Conservation (phyloP, 1,140 invertebrate genomes). For the Cataglyphis hispanica region DNA sequence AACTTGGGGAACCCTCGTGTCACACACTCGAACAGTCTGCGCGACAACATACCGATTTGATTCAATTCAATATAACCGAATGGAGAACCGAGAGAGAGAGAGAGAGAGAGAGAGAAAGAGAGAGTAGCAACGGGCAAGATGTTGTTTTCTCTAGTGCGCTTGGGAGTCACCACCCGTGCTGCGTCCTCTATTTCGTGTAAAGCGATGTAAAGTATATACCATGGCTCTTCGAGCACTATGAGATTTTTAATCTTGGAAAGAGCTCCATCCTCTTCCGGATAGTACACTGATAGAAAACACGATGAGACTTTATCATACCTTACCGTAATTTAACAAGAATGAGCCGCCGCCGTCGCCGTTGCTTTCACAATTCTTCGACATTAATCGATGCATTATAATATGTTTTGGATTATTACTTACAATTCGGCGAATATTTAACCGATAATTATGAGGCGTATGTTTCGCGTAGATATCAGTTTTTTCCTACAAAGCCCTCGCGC, state of each 20-base stretch:
- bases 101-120: too few species aligned
- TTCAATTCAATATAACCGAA: conserved; percentile 54
- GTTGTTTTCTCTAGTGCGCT: conserved; percentile 20
- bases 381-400: conserved; percentile 41
- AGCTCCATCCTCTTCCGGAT: conserved; percentile 32
- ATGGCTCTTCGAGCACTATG: conserved; percentile 17
- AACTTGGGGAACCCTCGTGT: conserved; percentile 36
- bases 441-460: conserved; percentile 26
- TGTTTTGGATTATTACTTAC: conserved; percentile 12
- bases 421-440: conserved; percentile 29
- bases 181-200: conserved; percentile 36
- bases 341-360: conserved; percentile 15
- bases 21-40: conserved; percentile 34
- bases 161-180: not conserved
- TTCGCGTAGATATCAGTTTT: not conserved
- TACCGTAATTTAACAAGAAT: conserved; percentile 13
- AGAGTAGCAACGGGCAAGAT: conserved; percentile 5
- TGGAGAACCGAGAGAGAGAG: conserved; percentile 17
- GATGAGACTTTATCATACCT: conserved; percentile 45
- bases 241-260: conserved; percentile 61
- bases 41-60: conserved; percentile 21
- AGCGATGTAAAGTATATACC: conserved; percentile 61
- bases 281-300: conserved; percentile 15
- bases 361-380: conserved; percentile 28
- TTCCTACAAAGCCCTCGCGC: not conserved